These are phyloP conservation scores for Tortricodes alternella DNA, from an alignment of 2,888 invertebrate genomes.

Conservation along the genomic window DNA sequence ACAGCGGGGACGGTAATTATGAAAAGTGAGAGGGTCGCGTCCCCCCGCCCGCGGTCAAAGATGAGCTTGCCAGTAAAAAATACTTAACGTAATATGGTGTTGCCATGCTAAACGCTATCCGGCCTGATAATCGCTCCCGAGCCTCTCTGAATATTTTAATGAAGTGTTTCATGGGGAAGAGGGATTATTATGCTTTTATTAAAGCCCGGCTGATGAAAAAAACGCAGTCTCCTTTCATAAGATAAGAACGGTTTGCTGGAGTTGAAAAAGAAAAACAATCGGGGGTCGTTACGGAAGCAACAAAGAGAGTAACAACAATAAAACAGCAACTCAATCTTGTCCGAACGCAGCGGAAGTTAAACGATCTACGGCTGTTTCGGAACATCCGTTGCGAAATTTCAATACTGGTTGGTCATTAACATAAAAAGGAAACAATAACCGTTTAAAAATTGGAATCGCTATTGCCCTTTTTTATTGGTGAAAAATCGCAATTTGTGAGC, in stretches of 20 bases:
- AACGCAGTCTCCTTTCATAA: slow-evolving; percentile 37
- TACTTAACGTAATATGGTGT: slow-evolving; percentile 69
- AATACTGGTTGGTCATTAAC: slow-evolving; percentile 75
- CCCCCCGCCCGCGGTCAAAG: slow-evolving; percentile 52
- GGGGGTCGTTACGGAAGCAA: slow-evolving; percentile 55
- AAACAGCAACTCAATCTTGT: slow-evolving; percentile 69
- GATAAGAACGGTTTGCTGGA: slow-evolving; percentile 39
- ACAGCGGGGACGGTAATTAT: slow-evolving; percentile 67
- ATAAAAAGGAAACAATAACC: slow-evolving; percentile 81
- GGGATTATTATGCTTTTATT: slow-evolving; percentile 70
- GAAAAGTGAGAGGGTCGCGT: slow-evolving; percentile 47
- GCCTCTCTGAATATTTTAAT: slow-evolving; percentile 71
- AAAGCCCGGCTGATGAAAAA: slow-evolving; percentile 61
- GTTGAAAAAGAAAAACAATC: slow-evolving; percentile 63
- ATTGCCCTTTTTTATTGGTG: slow-evolving; percentile 72
- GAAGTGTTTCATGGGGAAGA: slow-evolving; percentile 63
- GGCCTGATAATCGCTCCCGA: slow-evolving; percentile 67
- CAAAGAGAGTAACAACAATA: slow-evolving; percentile 67
- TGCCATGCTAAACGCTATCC: slow-evolving; percentile 64
- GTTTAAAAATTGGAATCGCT: slow-evolving; percentile 75
- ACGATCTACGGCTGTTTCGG: slow-evolving; percentile 61
- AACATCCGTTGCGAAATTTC: slow-evolving; percentile 70
- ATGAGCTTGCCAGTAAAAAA: slow-evolving; percentile 56
- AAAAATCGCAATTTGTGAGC: slow-evolving; percentile 74
- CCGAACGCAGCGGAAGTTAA: slow-evolving; percentile 61